Conservation (phyloP, 2,888 invertebrate species). For the Scaptomyza parva region DNA sequence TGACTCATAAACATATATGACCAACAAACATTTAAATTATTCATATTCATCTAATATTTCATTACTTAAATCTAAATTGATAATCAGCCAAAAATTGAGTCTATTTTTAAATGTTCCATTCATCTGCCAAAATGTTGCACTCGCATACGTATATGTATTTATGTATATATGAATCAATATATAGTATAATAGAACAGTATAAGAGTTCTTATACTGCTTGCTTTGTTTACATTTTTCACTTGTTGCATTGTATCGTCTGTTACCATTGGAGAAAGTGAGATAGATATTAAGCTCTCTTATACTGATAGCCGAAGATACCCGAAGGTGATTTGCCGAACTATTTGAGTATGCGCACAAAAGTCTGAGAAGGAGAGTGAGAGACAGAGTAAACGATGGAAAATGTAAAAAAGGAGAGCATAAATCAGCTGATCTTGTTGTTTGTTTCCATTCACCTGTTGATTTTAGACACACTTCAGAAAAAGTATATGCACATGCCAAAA, state of each 20-base stretch:
- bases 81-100: conserved; percentile 53
- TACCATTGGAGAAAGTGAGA: conserved; percentile 24
- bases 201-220: conserved; percentile 45
- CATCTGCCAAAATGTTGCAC: conserved; percentile 61
- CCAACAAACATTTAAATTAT: conserved; percentile 15
- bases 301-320: conserved; percentile 38
- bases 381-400: neutral
- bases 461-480: conserved; percentile 35
- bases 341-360: conserved; percentile 44
- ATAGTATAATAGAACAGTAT: conserved; percentile 31
- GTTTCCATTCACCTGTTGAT: conserved; percentile 52
- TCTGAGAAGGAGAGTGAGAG: conserved; percentile 13
- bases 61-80: conserved; percentile 64
- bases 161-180: conserved; percentile 18
- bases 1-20: conserved; percentile 1
- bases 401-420: neutral
- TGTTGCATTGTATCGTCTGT: neutral
- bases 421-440: conserved; percentile 51
- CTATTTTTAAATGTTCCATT: conserved; percentile 62
- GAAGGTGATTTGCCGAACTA: conserved; percentile 30
- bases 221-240: conserved; percentile 65
- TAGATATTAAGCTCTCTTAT: conserved; percentile 51
- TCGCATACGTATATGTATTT: conserved; percentile 71
- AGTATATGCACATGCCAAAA: neutral
- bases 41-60: conserved; percentile 67